phyloP scores from a whole-genome alignment of 2,888 invertebrate genomes.

The Steromphala cineraria region DNA sequence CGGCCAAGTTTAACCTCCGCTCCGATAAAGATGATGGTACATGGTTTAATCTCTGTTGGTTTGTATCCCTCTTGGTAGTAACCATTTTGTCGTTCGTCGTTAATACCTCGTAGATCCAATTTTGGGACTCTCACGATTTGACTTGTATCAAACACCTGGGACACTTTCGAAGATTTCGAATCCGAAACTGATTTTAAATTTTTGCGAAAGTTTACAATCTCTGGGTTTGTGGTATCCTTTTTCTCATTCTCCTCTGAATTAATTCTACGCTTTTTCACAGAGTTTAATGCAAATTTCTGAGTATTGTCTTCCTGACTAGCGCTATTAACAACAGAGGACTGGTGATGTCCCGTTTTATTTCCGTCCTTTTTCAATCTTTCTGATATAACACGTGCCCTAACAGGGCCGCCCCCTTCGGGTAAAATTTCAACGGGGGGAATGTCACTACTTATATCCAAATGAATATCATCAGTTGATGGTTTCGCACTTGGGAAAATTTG shows the following conservation, averaged over 20 bases:
- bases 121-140: constrained; percentile 43
- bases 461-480: not conserved
- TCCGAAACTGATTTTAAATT: constrained; percentile 2
- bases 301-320: not conserved
- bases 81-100: constrained; percentile 42
- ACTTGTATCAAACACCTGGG: constrained; percentile 42
- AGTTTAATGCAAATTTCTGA: not conserved
- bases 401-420: not conserved
- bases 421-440: not conserved
- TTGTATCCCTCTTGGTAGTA: constrained; percentile 57
- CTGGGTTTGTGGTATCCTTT: no score
- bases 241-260: not conserved
- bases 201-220: not conserved
- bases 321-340: not conserved
- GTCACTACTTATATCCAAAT: not conserved
- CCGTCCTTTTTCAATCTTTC: not conserved
- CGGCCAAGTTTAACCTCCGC: constrained; percentile 59
- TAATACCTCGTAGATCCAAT: constrained; percentile 56
- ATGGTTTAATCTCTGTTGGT: constrained; percentile 58
- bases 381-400: not conserved
- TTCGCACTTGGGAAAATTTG: not conserved
- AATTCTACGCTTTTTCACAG: not conserved
- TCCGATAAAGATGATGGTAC: constrained; percentile 63
- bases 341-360: not conserved
- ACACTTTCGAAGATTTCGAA: constrained; percentile 21